Conservation (phyloP, 2,888 invertebrate species). For the Chloroclysta siterata region DNA sequence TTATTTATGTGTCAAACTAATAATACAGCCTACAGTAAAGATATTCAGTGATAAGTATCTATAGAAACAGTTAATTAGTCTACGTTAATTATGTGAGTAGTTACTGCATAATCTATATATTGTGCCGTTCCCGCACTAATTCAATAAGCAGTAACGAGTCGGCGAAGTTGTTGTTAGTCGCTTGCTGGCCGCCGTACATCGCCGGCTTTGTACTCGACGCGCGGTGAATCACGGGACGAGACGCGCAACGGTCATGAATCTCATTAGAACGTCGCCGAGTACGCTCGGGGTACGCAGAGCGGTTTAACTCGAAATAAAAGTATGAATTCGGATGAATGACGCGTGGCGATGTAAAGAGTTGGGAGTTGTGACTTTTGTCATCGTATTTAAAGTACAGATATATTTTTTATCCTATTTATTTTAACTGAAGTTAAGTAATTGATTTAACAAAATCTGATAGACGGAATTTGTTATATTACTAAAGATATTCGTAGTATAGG, state of each 20-base stretch:
- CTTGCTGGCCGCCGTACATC: not conserved
- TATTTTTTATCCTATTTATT: no score
- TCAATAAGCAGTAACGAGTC: conserved; percentile 26
- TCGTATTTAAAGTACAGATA: no score
- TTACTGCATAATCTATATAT: not conserved
- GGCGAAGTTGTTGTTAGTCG: conserved; percentile 11
- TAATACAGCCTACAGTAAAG: no score
- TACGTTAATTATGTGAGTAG: no score
- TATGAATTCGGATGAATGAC: conserved; percentile 7
- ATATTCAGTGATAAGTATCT: no score
- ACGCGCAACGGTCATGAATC: conserved; percentile 20
- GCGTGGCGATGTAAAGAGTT: conserved; percentile 9
- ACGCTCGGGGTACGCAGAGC: conserved; percentile 14
- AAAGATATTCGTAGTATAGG: no score
- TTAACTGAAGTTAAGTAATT: no score
- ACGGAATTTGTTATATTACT: no score
- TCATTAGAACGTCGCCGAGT: conserved; percentile 16
- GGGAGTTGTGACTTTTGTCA: not conserved
- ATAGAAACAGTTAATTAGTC: no score
- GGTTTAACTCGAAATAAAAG: conserved; percentile 20
- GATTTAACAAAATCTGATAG: no score
- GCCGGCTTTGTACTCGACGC: not conserved
- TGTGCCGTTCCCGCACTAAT: conserved; percentile 14
- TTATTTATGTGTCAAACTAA: no score
- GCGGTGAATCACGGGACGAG: conserved; percentile 4